Evolutionary conservation across 2,113 vertebrate species (phyloP), one percentile per base, ranked within the genome.

Genomic region (Arenaria interpres): DNA sequence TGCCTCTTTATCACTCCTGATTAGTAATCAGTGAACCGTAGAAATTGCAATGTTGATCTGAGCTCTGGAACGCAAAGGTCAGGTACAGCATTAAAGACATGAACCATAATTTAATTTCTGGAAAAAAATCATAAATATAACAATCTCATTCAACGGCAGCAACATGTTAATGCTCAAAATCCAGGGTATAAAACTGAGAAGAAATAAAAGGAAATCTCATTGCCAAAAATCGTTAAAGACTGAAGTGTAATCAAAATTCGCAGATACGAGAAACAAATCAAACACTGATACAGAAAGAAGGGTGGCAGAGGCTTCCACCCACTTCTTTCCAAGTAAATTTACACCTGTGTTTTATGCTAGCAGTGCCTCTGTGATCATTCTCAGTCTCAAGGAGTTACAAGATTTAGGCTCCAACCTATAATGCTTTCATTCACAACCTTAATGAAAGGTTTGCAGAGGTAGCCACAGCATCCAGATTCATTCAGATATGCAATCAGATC

Each of bases 401-500:
- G 20, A 71, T 95, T 77, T 71, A 90, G 50, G 46, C 25, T 75
- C 25, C 3, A 23, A 35, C 46, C 9, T 74, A 27, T 73, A 66
- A 18, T 63, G 51, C 22, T 62, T 69, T 89, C 68, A 77, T 57
- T 48, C 20, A 64, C 33, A 84, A 32, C 39, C 57, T 88, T 72
- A 81, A 84, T 76, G 39, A 95, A 62, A 93, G 33, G 57, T 91
- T 76, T 90, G 30, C 57, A 73, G 67, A 78, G 75, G 37, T 50
- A 84, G 79, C 32, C 23, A 8, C 24, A 50, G 35, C 75, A 84
- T 75, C 41, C 33, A 30, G 79, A 94, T 96, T 97, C 83, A 51
- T 94, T 96, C 81, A 96, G 88, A 90, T 80, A 92, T 27, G 11
- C 79, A 96, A 93, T 85, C 90, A 94, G 54, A 77, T 92, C 6